Base-by-base conservation (phyloP, 2,797 vertebrate genomes). In the Anguilla anguilla region DNA sequence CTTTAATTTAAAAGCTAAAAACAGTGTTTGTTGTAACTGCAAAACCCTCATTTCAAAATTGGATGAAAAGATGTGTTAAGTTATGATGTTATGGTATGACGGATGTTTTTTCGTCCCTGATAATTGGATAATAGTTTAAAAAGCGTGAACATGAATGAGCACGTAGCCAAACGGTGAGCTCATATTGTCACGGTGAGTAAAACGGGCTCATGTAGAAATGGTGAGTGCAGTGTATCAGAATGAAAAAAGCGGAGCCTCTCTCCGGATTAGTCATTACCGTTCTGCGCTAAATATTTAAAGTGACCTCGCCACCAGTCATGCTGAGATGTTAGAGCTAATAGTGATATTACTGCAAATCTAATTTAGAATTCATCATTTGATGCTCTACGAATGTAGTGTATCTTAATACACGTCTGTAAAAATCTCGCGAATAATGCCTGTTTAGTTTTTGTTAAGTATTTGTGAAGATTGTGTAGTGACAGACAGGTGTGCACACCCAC, bases 231-330 rank as follows among this genome's bases (percentile, higher is more conserved):
- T 51, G 79, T 82, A 51, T n/a, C 43, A n/a, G 43, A 7, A 46
- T 43, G 19, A 22, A 46, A 77, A 79, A 39, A 19, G 39, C 13
- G 74, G 39, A 35, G 74, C 17, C 15, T 43, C 10, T 31, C n/a
- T 6, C 35, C 22, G 46, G 22, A 46, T 49, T 82, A 82, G 46
- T 82, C 79, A 49, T 82, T 51, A 49, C 22, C 15, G 46, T 82
- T 82, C 79, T 49, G 79, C 79, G 46, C 46, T 82, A 49, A 49
- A 82, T 49, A 51, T 51, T 82, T 49, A 49, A 82, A 49, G 43
- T 49, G 79, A 82, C 46, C 46, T 49, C 79, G n/a, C 22, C 46
- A 25, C 43, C 2, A 51, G 46, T 25, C 46, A 11, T 51, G 6
- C 79, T 25, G 25, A 49, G 6, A 46, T 46, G 6, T 31, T 74